Conservation (phyloP, 2,797 vertebrate genomes). For the Diplodus puntazzo region DNA sequence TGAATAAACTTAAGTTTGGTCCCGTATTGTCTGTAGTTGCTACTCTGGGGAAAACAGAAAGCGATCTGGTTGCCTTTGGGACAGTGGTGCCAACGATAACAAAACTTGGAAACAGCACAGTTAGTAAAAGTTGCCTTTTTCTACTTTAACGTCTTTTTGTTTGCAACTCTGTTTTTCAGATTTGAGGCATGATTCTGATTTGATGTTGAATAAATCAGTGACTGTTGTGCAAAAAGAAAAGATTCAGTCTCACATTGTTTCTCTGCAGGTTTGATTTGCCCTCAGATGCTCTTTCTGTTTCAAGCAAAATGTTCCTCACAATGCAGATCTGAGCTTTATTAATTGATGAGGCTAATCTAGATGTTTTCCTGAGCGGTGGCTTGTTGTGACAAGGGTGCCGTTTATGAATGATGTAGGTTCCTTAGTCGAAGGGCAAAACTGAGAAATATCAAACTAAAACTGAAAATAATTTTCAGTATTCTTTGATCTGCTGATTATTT, state of each 20-base stretch:
- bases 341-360: neutral
- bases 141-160: neutral
- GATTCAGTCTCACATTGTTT: neutral
- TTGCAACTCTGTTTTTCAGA: slow-evolving; percentile 10
- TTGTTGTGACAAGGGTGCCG: neutral
- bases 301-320: neutral
- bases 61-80: too few relatives aligned
- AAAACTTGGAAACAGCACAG: too few relatives aligned
- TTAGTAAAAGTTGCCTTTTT: too few relatives aligned
- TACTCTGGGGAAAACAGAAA: too few relatives aligned
- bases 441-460: neutral
- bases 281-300: slow-evolving; percentile 9
- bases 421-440: neutral
- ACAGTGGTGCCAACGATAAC: too few relatives aligned
- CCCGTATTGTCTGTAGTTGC: too few relatives aligned
- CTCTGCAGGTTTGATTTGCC: neutral
- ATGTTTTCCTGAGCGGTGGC: neutral
- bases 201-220: neutral
- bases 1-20: too few relatives aligned
- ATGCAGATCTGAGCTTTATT: neutral
- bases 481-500: neutral
- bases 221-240: neutral
- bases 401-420: neutral
- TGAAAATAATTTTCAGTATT: neutral
- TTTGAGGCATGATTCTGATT: too few relatives aligned